Base-by-base conservation (phyloP, 2,888 invertebrate species). In the Himalopsyche tibetana region DNA sequence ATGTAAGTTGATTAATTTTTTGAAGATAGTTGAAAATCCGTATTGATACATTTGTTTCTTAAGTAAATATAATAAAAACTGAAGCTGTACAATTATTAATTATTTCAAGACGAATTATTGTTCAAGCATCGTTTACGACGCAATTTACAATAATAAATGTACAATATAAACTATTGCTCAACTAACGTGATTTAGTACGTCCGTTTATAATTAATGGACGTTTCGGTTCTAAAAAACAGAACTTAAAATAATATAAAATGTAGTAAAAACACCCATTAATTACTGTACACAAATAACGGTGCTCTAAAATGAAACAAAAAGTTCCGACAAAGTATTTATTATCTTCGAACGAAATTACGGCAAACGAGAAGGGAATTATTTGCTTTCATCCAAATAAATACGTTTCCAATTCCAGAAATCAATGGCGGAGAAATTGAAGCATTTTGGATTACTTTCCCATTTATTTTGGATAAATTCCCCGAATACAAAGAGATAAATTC, bases 351-450 rank as follows among this genome's bases (percentile, higher is more conserved):
- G 63, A 63, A 40, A 55, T 80, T 51, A 28, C 12, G 36, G 28
- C 63, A 84, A 84, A 84, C 80, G 28, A 55, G 40, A 28, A 80
- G 4, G 40, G 51, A 19, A 69, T 84, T 63, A 81, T 84, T 84
- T 84, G 42, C 45, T 45, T 63, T 63, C 63, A 45, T 45, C 42
- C 55, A 82, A 84, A 84, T 40, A 81, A 84, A 81, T 81, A 81
- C 84, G 84, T 42, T 82, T 63, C 45, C 81, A 84, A 80, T 81
- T 82, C 80, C 56, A 36, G 28, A 45, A 84, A 81, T 81, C 81
- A 63, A 55, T 82, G 84, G 42, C 55, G 42, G 63, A 84, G 84
- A 84, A 84, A 84, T 45, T 84, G 81, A 84, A 63, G 28, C 63
- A 69, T 63, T 81, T 55, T 84, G 55, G 63, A 81, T 84, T 80